Evolutionary conservation across 2,797 vertebrate species (phyloP).

Genomic region (Coranthus polyacanthus): DNA sequence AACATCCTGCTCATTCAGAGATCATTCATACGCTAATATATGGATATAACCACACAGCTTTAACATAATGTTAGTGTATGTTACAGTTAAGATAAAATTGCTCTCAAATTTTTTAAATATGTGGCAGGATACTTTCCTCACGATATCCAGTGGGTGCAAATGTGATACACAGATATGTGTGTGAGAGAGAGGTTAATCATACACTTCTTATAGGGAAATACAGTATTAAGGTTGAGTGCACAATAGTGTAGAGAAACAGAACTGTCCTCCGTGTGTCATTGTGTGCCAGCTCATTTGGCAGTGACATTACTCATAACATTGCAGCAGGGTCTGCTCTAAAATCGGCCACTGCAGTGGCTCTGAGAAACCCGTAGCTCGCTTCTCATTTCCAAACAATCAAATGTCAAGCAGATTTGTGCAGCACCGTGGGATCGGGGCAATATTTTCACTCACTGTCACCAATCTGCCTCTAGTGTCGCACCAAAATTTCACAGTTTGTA

Average conservation of each 20-base stretch:
- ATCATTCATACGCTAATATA: no score
- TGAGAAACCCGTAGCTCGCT: constrained; percentile 50
- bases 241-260: constrained; percentile 38
- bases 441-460: constrained; percentile 51
- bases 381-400: constrained; percentile 72
- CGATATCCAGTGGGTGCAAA: not conserved
- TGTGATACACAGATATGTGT: not conserved
- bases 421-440: constrained; percentile 45
- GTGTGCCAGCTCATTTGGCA: constrained; percentile 70
- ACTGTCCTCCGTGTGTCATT: constrained; percentile 42
- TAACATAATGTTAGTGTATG: not conserved
- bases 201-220: constrained; percentile 16
- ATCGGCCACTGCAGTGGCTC: constrained; percentile 53
- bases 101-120: not conserved
- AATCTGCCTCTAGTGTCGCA: constrained; percentile 41
- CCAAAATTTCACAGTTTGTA: constrained; percentile 57
- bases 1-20: no score
- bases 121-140: not conserved
- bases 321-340: constrained; percentile 60
- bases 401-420: constrained; percentile 55
- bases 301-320: constrained; percentile 64
- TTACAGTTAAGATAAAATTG: not conserved
- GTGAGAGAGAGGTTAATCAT: constrained; percentile 13
- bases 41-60: not conserved
- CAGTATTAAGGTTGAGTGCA: constrained; percentile 26